Percentiles rank a stretch among this genome's conserved stretches.
phyloP scores from a whole-genome alignment of 2,888 invertebrate species.

The Xanthorhoe designata region DNA sequence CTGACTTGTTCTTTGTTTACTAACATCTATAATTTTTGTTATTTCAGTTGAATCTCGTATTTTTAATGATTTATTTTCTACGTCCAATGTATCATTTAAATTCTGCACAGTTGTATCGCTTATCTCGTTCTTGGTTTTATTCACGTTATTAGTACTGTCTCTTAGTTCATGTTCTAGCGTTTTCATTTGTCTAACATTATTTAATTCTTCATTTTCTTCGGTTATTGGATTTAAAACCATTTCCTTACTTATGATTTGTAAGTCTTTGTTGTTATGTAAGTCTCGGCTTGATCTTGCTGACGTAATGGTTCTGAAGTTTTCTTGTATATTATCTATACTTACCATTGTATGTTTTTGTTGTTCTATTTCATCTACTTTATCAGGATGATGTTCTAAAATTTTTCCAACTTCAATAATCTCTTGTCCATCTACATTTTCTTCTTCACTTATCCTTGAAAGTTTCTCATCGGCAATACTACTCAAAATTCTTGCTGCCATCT shows the following conservation, averaged over 20 bases:
- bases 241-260: neutral
- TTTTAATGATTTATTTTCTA: neutral
- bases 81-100: neutral
- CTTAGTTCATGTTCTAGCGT: neutral
- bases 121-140: neutral
- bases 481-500: neutral
- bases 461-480: slow-evolving; percentile 10
- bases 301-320: neutral
- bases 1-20: neutral
- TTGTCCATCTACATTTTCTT: neutral
- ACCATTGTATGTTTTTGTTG: neutral
- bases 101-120: neutral
- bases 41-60: slow-evolving; percentile 1
- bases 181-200: neutral
- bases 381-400: neutral
- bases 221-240: neutral
- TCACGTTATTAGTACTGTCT: neutral
- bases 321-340: neutral
- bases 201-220: neutral
- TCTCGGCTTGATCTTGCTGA: slow-evolving; percentile 1
- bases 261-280: neutral
- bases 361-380: neutral
- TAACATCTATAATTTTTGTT: neutral
- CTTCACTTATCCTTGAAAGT: slow-evolving; percentile 18
- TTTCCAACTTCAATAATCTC: neutral